phyloP scores from a whole-genome alignment of 2,113 vertebrate genomes.

The Globicephala melas region DNA sequence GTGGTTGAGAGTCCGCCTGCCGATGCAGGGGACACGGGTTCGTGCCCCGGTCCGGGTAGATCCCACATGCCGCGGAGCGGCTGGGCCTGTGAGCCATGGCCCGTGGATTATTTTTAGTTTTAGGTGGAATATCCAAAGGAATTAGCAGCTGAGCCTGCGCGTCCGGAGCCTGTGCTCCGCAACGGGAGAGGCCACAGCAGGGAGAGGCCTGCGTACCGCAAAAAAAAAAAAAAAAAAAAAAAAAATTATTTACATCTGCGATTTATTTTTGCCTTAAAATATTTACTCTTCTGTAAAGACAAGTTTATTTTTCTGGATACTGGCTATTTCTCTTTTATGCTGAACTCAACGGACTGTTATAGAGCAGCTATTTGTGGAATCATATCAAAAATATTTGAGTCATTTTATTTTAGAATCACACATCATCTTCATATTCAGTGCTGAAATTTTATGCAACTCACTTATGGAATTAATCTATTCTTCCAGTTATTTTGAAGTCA shows the following conservation, averaged over 20 bases:
- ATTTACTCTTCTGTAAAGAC: neutral
- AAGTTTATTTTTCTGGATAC: slow-evolving; percentile 1
- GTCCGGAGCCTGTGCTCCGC: too few species aligned
- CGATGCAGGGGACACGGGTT: too few species aligned
- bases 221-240: too few species aligned
- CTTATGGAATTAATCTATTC: neutral
- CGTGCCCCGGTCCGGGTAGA: too few species aligned
- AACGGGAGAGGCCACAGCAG: too few species aligned
- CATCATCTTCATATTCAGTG: neutral
- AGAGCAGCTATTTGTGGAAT: neutral
- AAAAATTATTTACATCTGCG: neutral
- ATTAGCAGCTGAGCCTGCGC: too few species aligned
- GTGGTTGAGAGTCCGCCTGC: too few species aligned
- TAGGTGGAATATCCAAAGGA: too few species aligned
- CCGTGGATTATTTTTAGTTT: too few species aligned
- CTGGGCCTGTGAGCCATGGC: too few species aligned
- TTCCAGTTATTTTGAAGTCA: neutral
- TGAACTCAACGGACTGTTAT: neutral
- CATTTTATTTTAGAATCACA: slow-evolving; percentile 37
- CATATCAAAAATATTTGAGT: neutral
- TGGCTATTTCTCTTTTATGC: slow-evolving; percentile 26
- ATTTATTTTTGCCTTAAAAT: slow-evolving; percentile 52
- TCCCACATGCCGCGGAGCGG: too few species aligned
- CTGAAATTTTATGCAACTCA: neutral
- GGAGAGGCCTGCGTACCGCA: too few species aligned